Evolutionary conservation across 2,113 vertebrate genomes (phyloP).

Genomic region (Neodontobutis hainanensis): DNA sequence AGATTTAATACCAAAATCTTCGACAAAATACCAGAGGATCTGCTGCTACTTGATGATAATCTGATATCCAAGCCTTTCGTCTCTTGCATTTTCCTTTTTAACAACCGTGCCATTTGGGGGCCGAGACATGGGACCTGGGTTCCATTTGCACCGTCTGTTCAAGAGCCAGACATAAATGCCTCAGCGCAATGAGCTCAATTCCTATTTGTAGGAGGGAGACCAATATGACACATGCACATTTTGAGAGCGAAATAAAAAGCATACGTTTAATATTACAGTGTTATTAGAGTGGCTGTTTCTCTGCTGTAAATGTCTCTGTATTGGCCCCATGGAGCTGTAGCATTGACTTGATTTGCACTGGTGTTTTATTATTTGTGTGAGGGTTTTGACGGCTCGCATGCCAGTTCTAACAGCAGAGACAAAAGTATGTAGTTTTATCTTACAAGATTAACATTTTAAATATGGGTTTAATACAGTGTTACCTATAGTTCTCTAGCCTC

Average conservation of each 20-base stretch:
- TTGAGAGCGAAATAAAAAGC: conserved; percentile 68
- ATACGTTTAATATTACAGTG: conserved; percentile 73
- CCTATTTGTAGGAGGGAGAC: conserved; percentile 58
- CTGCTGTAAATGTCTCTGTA: conserved; percentile 47
- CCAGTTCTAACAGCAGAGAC: conserved; percentile 35
- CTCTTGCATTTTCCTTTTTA: conserved; percentile 71
- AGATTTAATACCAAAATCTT: conserved; percentile 82
- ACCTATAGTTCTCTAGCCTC: not conserved
- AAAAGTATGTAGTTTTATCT: not conserved
- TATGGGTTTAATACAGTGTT: not conserved
- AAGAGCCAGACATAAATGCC: conserved; percentile 67
- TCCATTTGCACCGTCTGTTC: conserved; percentile 74
- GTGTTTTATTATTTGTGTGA: conserved; percentile 33
- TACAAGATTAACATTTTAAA: not conserved
- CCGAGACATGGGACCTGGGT: conserved; percentile 58
- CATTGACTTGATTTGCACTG: conserved; percentile 55
- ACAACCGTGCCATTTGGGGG: conserved; percentile 61
- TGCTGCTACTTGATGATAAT: conserved; percentile 81
- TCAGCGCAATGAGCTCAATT: conserved; percentile 56
- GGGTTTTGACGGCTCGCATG: conserved; percentile 49
- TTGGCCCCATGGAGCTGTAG: conserved; percentile 46
- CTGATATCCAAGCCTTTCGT: conserved; percentile 75
- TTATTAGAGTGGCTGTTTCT: conserved; percentile 65
- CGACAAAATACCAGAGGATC: conserved; percentile 77
- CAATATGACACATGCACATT: conserved; percentile 69